phyloP scores from a whole-genome alignment of 2,888 invertebrate genomes.

The Neoascia interrupta region DNA sequence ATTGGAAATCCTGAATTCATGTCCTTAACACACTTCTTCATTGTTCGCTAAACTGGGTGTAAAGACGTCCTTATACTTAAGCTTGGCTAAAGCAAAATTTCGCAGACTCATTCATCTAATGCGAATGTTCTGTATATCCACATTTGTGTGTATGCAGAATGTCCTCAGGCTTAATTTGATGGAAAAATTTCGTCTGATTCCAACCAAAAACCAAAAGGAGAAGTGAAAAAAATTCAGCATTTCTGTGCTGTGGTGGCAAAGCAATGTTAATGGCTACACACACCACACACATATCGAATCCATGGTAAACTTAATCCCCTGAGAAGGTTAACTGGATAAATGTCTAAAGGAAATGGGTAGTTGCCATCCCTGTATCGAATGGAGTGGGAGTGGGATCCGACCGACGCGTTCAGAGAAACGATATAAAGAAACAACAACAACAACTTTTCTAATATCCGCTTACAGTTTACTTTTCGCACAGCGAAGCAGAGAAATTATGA shows the following conservation, averaged over 20 bases:
- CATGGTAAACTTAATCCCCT: conserved; percentile 22
- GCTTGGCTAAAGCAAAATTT: too few relatives aligned
- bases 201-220: too few relatives aligned
- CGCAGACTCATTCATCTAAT: too few relatives aligned
- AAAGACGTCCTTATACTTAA: too few relatives aligned
- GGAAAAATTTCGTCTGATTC: too few relatives aligned
- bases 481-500: conserved; percentile 18
- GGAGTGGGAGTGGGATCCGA: too few relatives aligned
- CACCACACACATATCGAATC: conserved; percentile 19
- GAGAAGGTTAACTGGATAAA: conserved; percentile 25
- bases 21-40: too few relatives aligned
- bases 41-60: too few relatives aligned
- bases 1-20: too few relatives aligned
- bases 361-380: too few relatives aligned
- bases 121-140: too few relatives aligned
- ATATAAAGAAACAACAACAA: background rate
- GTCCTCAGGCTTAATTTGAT: conserved; percentile 24
- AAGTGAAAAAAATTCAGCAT: background rate
- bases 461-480: conserved; percentile 21
- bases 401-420: too few relatives aligned
- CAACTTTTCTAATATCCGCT: conserved; percentile 53
- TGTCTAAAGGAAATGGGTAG: conserved; percentile 9
- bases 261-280: conserved; percentile 2
- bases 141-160: background rate
- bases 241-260: background rate